A percentile compares a stretch with the other conserved stretches of the same genome.
These are phyloP conservation scores for Galerucella nymphaeae DNA, from an alignment of 2,888 invertebrate species.

Conservation along the genomic window DNA sequence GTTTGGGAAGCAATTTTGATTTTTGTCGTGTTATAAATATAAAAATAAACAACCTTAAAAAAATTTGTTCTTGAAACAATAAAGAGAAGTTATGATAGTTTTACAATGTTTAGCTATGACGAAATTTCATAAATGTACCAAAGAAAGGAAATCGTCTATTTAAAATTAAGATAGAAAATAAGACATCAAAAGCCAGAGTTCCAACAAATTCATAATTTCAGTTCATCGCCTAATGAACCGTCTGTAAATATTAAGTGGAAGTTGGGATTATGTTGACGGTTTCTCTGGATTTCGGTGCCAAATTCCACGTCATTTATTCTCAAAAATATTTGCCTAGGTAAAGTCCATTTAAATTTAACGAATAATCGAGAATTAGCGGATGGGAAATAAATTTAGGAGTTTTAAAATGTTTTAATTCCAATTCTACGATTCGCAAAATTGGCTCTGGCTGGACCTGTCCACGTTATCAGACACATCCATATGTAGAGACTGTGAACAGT, in stretches of 20 bases:
- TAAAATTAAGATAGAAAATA: constrained; percentile 3
- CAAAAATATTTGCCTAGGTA: background rate
- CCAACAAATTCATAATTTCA: constrained; percentile 12
- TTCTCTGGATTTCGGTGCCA: constrained; percentile 13
- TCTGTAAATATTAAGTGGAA: background rate
- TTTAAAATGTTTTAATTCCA: background rate
- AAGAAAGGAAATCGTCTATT: constrained; percentile 6
- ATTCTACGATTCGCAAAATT: background rate
- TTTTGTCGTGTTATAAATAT: too few relatives aligned
- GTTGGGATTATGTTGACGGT: constrained; percentile 9
- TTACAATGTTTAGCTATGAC: constrained; percentile 1
- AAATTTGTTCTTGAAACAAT: background rate
- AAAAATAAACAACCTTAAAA: background rate
- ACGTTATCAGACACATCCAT: too few relatives aligned
- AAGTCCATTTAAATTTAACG: background rate
- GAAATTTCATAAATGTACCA: constrained; percentile 2
- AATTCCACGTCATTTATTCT: background rate
- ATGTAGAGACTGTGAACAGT: too few relatives aligned
- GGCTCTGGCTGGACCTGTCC: too few relatives aligned
- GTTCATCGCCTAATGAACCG: constrained; percentile 11
- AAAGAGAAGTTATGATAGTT: background rate
- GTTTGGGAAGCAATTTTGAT: too few relatives aligned
- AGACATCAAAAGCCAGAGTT: constrained; percentile 9
- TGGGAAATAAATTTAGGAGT: background rate
- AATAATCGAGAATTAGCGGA: background rate